Evolutionary conservation across 1,140 invertebrate genomes (phyloP), one percentile per base, ranked within the genome.

Genomic region (Eupristina koningsbergeri): DNA sequence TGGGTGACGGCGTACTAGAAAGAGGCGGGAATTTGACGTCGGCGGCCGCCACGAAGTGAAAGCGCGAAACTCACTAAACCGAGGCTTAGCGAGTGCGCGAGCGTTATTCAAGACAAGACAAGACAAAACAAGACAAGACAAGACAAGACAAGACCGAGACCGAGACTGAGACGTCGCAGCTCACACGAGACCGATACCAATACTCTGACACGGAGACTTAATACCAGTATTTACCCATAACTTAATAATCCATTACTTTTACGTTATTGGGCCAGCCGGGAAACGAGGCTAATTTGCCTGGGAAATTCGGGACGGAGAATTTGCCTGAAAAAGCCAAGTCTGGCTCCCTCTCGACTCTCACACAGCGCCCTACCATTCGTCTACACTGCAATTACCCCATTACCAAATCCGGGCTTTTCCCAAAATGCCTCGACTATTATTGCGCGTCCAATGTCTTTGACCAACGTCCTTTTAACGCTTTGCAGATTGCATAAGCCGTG

Each of bases 41-140:
- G 34, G 17, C 63, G 76, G n/a, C 29, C 71, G 53, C 41, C 74
- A 36, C 41, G 80, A 64, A 81, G 84, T 85, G 78, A 86, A 84
- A 84, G 78, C 83, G 80, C 67, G 78, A 84, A 85, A 87, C 84
- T 86, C 73, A 39, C 79, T 41, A 75, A 86, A 80, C 83, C 41
- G 45, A 67, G 74, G 69, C 36, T 53, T 79, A 64, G 17, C 58
- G 82, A 67, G 67, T 71, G 36, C 67, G 36, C 74, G 63, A 81
- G 71, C 34, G 26, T 71, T n/a, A n/a, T n/a, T n/a, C n/a, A n/a
- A n/a, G n/a, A n/a, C n/a, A n/a, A n/a, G n/a, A n/a, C n/a, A n/a
- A n/a, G n/a, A n/a, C n/a, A n/a, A n/a, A n/a, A n/a, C n/a, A n/a
- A n/a, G n/a, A n/a, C n/a, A n/a, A n/a, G n/a, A n/a, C n/a, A n/a